Evolutionary conservation across 2,113 vertebrate genomes (phyloP), one percentile per base, ranked within the genome.

Genomic region (Melozone crissalis): DNA sequence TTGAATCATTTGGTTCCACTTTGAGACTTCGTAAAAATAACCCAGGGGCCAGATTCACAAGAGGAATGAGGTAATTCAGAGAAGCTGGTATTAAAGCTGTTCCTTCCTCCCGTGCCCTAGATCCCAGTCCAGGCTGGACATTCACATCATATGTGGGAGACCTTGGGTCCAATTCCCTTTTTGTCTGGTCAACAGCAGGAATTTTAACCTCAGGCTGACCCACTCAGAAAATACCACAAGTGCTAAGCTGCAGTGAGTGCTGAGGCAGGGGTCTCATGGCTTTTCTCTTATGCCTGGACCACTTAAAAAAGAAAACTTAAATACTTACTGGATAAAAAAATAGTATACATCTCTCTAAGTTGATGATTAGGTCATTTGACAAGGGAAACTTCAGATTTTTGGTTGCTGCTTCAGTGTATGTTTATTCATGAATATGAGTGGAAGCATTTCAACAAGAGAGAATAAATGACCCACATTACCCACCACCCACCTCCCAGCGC

Each of bases 1-100:
- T 89, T 78, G 76, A 88, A 77, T 92, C 3, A 8, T 92, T 94
- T 89, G 52, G 47, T 89, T 96, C 79, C 52, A 66, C 62, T 94
- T 79, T 61, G 71, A 37, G 58, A 65, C 57, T 46, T 47, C 0
- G 1, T 81, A 74, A 92, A 89, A 63, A 95, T 72, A 80, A 17
- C 59, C 35, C 30, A 90, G 81, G 27, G 69, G 66, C 49, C 83
- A 89, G 22, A 74, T 78, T 92, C 91, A 79, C 55, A 75, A 79
- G 66, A 89, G 74, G 37, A 91, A 91, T 87, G 72, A 94, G 44
- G 77, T 96, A 78, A 91, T 66, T 15, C 7, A 28, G 69, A 91
- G 61, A 84, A 89, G 28, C 11, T 89, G 46, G 13, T 84, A 55
- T 80, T 80, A 67, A 83, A 88, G 27, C 21, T 81, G 15, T 72